Evolutionary conservation across 2,113 vertebrate species (phyloP), one percentile per base, ranked within the genome.

Genomic region (Amblyopsis rosae): DNA sequence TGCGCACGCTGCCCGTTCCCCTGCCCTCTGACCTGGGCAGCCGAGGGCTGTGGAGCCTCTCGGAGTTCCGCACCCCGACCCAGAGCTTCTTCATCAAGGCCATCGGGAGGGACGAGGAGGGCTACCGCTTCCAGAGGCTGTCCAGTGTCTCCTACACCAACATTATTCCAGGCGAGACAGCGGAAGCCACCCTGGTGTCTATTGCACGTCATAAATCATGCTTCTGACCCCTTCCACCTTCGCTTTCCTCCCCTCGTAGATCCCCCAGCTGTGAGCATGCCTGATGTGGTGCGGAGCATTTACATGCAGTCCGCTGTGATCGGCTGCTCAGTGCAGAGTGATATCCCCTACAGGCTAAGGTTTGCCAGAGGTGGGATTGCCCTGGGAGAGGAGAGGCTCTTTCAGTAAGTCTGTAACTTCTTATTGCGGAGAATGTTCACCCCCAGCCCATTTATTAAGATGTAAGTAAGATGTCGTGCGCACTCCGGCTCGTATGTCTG

Each of bases 91-190:
- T 95, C 71, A 91, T 98, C 81, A 96, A 93, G 84, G 93, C 94
- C 67, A 95, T 89, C 4, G 97, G 97, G 1, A 85, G 92, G 79
- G 96, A 98, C 0, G 79, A 77, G 1, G 90, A 92, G 11, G 96
- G 95, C 4, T 92, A 95, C 75, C 82, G 85, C 46, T 91, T 98
- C 83, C 95, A 97, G 76, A 95, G 97, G n/a, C 91, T 98, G 75
- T 98, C 97, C 0, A 94, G 93, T 12, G 94, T 98, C 73, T 94
- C 96, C 59, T 98, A 97, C 91, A 95, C 88, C 59, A 95, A 94
- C n/a, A 86, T 96, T n/a, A 77, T 93, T 69, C 94, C 96, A 2
- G 92, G 97, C 94, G 79, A 79, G 87, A 67, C 67, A 12, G 0
- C 65, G 10, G 15, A 8, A 56, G 54, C 13, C 69, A 63, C 62